Conservation (phyloP, 2,888 invertebrate genomes). For the Cryptus armator region DNA sequence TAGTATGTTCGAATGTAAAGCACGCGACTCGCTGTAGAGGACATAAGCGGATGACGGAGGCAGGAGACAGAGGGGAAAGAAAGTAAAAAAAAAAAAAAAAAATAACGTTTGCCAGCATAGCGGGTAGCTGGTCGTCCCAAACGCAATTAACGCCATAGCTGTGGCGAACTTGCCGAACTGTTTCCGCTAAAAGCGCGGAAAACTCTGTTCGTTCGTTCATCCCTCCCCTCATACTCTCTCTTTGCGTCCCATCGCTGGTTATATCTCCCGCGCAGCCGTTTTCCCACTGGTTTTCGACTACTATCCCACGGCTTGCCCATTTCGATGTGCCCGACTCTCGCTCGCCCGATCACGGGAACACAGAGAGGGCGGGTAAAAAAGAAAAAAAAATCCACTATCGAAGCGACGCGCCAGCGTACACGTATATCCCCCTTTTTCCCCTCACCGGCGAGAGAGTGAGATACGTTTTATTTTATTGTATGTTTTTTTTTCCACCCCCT, state of each 20-base stretch:
- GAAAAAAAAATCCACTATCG: conserved; percentile 57
- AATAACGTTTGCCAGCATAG: conserved; percentile 50
- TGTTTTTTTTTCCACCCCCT: neutral
- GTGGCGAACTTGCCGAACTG: conserved; percentile 69
- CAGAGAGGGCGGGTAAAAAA: conserved; percentile 24
- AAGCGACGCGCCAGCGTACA: conserved; percentile 35
- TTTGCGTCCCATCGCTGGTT: conserved; percentile 20
- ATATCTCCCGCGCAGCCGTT: conserved; percentile 52
- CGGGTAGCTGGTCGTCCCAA: conserved; percentile 59
- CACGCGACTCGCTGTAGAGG: conserved; percentile 47
- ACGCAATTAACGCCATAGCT: conserved; percentile 69
- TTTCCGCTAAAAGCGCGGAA: conserved; percentile 68
- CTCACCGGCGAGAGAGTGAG: conserved; percentile 41
- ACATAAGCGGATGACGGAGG: conserved; percentile 56
- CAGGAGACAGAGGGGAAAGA: neutral
- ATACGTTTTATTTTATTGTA: conserved; percentile 34
- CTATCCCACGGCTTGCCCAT: conserved; percentile 55
- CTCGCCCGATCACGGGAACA: conserved; percentile 45
- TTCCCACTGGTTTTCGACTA: conserved; percentile 38
- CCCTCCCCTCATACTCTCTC: neutral
- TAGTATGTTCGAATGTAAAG: conserved; percentile 49
- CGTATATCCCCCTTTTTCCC: conserved; percentile 22
- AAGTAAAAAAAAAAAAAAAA: neutral
- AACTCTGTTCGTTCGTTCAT: conserved; percentile 53
- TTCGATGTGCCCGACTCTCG: conserved; percentile 45